A percentile compares a stretch with the other conserved stretches of the same genome.
phyloP scores from a whole-genome alignment of 2,797 vertebrate species.

The Micropoecilia bifurca region DNA sequence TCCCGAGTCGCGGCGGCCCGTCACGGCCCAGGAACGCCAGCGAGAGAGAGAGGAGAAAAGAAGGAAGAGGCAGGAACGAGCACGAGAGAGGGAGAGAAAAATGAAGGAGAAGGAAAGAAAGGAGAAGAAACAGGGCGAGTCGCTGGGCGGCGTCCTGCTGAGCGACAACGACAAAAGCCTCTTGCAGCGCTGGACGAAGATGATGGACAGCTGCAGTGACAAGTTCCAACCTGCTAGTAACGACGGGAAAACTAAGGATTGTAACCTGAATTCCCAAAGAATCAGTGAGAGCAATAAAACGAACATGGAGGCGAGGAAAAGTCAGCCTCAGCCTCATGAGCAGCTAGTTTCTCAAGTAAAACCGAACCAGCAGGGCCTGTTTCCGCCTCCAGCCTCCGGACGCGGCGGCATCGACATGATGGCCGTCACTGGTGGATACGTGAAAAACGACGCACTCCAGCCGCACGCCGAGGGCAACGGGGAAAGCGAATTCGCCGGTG shows the following conservation, averaged over 20 bases:
- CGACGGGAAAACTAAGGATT: slow-evolving; percentile 64
- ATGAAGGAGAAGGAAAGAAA: slow-evolving; percentile 88
- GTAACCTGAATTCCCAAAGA: slow-evolving; percentile 42
- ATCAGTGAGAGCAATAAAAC: slow-evolving; percentile 51
- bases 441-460: slow-evolving; percentile 74
- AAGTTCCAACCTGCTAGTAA: slow-evolving; percentile 61
- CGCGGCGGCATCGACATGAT: slow-evolving; percentile 67
- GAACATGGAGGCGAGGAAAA: slow-evolving; percentile 62
- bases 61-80: slow-evolving; percentile 87
- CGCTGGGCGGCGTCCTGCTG: slow-evolving; percentile 87
- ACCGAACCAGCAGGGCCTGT: slow-evolving; percentile 64
- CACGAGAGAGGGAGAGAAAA: slow-evolving; percentile 88
- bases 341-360: slow-evolving; percentile 66
- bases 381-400: slow-evolving; percentile 61
- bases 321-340: slow-evolving; percentile 56
- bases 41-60: slow-evolving; percentile 92
- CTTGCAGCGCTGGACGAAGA: slow-evolving; percentile 91
- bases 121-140: slow-evolving; percentile 84
- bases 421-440: slow-evolving; percentile 58
- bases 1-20: slow-evolving; percentile 84
- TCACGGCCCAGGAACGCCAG: slow-evolving; percentile 94
- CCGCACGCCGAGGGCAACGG: slow-evolving; percentile 59
- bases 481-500: slow-evolving; percentile 64
- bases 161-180: slow-evolving; percentile 92
- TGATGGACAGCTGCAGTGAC: slow-evolving; percentile 84